These are phyloP conservation scores for Coturnix japonica DNA, from an alignment of 2,113 vertebrate species.

Conservation along the genomic window DNA sequence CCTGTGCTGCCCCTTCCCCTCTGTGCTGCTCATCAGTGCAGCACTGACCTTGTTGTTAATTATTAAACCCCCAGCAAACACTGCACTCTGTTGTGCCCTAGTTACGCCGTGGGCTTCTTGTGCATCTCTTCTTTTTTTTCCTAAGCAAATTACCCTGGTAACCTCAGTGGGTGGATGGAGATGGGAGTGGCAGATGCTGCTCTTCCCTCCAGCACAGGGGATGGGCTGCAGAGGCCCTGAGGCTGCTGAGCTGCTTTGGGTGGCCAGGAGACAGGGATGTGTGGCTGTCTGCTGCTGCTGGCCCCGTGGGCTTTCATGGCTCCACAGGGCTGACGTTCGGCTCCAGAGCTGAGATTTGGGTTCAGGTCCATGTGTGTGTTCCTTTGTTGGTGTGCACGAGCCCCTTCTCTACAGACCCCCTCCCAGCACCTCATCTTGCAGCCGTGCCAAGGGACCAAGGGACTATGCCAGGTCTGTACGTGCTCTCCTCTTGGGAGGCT, in stretches of 20 bases:
- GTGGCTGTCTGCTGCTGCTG: background rate
- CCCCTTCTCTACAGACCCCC: rapidly evolving
- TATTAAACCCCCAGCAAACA: constrained; percentile 68
- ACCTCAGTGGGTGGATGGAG: background rate
- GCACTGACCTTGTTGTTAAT: constrained; percentile 61
- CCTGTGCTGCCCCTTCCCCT: background rate
- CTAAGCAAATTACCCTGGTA: constrained; percentile 22
- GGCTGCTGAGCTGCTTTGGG: background rate
- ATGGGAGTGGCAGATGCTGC: background rate
- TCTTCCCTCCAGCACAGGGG: background rate
- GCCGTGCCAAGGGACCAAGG: constrained; percentile 59
- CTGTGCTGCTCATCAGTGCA: background rate
- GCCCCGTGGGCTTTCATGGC: background rate
- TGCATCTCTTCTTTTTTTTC: background rate
- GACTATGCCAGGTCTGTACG: constrained; percentile 92
- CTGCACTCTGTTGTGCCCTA: constrained; percentile 14
- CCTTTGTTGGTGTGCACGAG: background rate
- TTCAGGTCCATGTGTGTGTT: rapidly evolving
- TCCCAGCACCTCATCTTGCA: background rate
- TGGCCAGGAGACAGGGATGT: background rate
- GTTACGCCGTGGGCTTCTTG: constrained; percentile 14
- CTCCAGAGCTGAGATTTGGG: background rate
- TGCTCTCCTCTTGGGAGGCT: constrained; percentile 89
- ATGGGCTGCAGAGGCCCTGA: background rate
- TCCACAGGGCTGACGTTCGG: background rate